Evolutionary conservation across 2,113 vertebrate genomes (phyloP), one percentile per base, ranked within the genome.

Genomic region (Corvus cornix): DNA sequence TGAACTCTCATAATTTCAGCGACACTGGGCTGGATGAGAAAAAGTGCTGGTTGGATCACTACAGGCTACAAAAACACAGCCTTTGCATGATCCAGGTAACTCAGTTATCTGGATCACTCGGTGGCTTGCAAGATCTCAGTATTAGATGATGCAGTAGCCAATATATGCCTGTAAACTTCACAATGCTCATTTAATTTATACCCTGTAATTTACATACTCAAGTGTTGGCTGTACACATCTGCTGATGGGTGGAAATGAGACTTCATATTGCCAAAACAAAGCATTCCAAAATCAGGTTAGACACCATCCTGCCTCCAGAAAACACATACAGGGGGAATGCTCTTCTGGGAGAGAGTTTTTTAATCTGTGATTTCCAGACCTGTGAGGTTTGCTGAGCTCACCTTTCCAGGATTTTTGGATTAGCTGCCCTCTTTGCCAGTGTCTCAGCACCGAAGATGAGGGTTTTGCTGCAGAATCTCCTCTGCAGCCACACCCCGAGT

Each of bases 221-320:
- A 67, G 33, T 56, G 52, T 43, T 89, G 76, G 64, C 69, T 87
- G 24, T 68, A 37, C 41, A 59, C 44, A n/a, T 64, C 49, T 84
- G 37, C 76, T 81, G 52, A 70, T 0, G 7, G 37, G 60, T 63
- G 59, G 56, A 84, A 80, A 80, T 64, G 48, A 87, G 41, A 60
- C 48, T 37, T 93, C 52, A 26, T 75, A 63, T 75, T 78, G 60
- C 55, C 76, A 87, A 95, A 96, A 89, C 55, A 84, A 83, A 70
- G 37, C 21, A 52, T 67, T 77, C 19, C n/a, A 88, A 90, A 90
- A 74, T 48, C 30, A 22, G 7, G 7, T 75, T 63, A 77, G 51
- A 35, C 33, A 31, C 4, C 52, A 49, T 20, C 52, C 52, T 95
- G 27, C 69, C 68, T 81, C 39, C 30, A 68, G 89, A 87, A 81